Evolutionary conservation across 2,113 vertebrate species (phyloP).

Genomic region (Pedetes capensis): DNA sequence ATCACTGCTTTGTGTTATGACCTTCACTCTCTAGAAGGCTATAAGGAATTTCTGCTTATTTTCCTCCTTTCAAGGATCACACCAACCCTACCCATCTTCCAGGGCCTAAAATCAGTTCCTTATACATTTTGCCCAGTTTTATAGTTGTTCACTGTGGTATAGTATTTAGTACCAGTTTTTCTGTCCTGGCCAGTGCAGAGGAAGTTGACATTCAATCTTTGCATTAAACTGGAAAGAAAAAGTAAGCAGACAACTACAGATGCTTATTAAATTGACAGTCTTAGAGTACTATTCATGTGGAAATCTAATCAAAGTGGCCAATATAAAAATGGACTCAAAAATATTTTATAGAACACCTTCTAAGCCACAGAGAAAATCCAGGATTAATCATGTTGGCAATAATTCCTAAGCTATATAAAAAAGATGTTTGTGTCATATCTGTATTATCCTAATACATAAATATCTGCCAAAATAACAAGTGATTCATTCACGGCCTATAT

Average conservation of each 20-base stretch:
- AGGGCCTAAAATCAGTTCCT: not conserved
- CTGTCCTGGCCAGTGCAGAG: not conserved
- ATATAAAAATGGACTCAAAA: not conserved
- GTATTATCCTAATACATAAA: conserved; percentile 30
- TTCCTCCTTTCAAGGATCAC: not conserved
- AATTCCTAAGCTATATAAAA: not conserved
- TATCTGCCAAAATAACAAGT: not conserved
- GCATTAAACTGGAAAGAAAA: not conserved
- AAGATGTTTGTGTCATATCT: conserved; percentile 16
- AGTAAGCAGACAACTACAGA: not conserved
- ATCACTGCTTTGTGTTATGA: not conserved
- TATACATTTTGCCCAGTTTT: not conserved
- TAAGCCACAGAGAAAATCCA: conserved; percentile 46
- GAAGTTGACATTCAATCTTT: not conserved
- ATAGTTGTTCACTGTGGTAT: not conserved
- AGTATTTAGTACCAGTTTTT: not conserved
- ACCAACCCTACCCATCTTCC: not conserved
- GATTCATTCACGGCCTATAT: not conserved
- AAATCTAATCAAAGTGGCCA: not conserved
- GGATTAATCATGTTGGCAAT: not conserved
- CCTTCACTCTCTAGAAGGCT: rapidly evolving
- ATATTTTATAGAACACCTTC: not conserved
- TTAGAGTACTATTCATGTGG: not conserved
- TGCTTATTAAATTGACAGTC: not conserved
- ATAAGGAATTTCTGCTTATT: not conserved